Percentiles rank a stretch among this genome's conserved stretches.
Conservation (phyloP, 53 echinoderm and acorn worm species). For the Echinarachnius parma region DNA sequence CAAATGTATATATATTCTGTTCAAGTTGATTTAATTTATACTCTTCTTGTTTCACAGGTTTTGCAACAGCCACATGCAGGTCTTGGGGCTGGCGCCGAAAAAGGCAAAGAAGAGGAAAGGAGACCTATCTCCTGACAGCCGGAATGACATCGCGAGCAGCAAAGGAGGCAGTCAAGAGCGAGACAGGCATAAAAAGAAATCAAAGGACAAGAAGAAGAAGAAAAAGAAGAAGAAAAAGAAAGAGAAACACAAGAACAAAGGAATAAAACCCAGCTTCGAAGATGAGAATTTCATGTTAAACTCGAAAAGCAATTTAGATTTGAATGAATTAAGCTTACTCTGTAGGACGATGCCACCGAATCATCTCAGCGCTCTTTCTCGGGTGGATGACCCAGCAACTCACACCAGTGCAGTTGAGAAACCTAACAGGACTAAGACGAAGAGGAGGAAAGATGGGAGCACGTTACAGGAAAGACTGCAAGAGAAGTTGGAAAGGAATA, state of each 20-base stretch:
- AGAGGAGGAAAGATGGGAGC: slow-evolving; percentile 30
- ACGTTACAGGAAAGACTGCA: slow-evolving; percentile 64
- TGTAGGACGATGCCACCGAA: slow-evolving; percentile 27
- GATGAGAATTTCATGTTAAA: slow-evolving; percentile 23
- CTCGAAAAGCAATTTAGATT: slow-evolving; percentile 31
- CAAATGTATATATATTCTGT: too few species aligned
- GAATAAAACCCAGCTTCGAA: slow-evolving; percentile 7
- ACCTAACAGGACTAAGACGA: slow-evolving; percentile 29
- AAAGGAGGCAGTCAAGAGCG: slow-evolving; percentile 33
- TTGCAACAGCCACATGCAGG: slow-evolving; percentile 98
- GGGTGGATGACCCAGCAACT: slow-evolving; percentile 9
- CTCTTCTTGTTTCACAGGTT: slow-evolving; percentile 53
- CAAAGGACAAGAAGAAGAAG: slow-evolving; percentile 80
- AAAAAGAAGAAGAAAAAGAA: slow-evolving; percentile 90
- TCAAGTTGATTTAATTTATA: too few species aligned
- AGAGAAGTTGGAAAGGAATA: slow-evolving; percentile 78
- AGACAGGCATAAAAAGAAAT: slow-evolving; percentile 54
- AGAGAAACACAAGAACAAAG: slow-evolving; percentile 77
- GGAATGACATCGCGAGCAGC: slow-evolving; percentile 31
- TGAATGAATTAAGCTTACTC: slow-evolving; percentile 11
- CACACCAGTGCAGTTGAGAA: slow-evolving; percentile 20
- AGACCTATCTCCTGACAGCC: slow-evolving; percentile 24
- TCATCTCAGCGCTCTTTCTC: not conserved
- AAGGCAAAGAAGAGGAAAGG: slow-evolving; percentile 68
- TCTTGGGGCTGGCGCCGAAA: slow-evolving; percentile 86